Evolutionary conservation across 2,797 vertebrate genomes (phyloP).

Genomic region (Notolepis coatsorum): DNA sequence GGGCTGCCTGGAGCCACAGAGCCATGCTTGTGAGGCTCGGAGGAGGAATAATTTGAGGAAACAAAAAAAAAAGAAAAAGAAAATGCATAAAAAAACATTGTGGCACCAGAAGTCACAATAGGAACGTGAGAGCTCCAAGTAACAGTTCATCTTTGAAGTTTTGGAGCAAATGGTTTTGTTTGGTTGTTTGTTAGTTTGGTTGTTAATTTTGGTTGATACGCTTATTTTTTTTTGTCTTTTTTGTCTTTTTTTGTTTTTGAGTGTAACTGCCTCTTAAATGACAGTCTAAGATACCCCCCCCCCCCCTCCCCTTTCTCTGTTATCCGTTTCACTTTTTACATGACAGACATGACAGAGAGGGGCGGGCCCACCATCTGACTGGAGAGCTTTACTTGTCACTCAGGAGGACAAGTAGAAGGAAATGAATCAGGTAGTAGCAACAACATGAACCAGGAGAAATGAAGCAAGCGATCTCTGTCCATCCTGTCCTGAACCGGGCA

Average conservation of each 20-base stretch:
- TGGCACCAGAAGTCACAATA: conserved; percentile 91
- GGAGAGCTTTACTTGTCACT: conserved; percentile 76
- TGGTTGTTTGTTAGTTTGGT: conserved; percentile 87
- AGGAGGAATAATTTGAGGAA: conserved; percentile 86
- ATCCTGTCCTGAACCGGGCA: conserved; percentile 81
- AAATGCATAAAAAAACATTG: conserved; percentile 82
- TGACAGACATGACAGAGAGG: conserved; percentile 75
- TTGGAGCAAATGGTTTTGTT: conserved; percentile 85
- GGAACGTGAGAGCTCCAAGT: conserved; percentile 86
- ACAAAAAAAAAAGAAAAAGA: conserved; percentile 56
- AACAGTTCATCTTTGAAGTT: conserved; percentile 88
- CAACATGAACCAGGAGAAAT: conserved; percentile 78
- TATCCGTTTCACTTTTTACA: conserved; percentile 72
- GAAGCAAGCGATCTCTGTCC: conserved; percentile 80
- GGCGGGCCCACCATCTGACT: conserved; percentile 72
- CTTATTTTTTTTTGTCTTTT: conserved; percentile 72
- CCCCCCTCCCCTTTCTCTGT: conserved; percentile 73
- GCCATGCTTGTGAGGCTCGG: conserved; percentile 87
- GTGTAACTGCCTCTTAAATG: conserved; percentile 82
- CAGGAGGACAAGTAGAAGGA: conserved; percentile 76
- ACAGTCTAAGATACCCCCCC: conserved; percentile 78
- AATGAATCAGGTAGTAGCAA: conserved; percentile 82
- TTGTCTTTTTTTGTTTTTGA: no score
- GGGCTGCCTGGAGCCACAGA: conserved; percentile 89
- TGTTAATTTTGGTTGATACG: conserved; percentile 89